Evolutionary conservation across 2,797 vertebrate species (phyloP), one percentile per base, ranked within the genome.

Genomic region (Numenius phaeopus): DNA sequence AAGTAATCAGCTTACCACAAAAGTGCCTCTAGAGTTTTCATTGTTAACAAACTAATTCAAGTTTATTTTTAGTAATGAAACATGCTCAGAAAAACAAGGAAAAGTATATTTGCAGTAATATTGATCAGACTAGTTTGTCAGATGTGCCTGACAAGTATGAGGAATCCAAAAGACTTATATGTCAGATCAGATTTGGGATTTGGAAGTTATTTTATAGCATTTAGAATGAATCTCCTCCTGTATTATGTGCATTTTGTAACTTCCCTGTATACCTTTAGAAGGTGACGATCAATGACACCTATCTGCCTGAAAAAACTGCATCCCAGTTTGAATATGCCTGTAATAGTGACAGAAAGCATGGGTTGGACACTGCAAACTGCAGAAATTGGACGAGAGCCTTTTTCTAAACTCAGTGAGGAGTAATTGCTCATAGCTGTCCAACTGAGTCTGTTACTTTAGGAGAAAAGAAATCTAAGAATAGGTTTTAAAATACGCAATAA

Each of bases 401-500:
- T 92, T 89, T 83, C 55, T 89, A 78, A 77, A 73, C 49, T 55
- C 82, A 83, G 59, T 3, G 6, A 95, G 34, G 40, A 90, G 90
- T 77, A 94, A 91, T 85, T 92, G n/a, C 37, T 85, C 49, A 61
- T 44, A 80, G 46, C 32, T 86, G 40, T 88, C 90, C 83, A 81
- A 65, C 44, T 69, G 76, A 67, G 57, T 46, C 49, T 83, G 42
- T 77, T 93, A 77, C 49, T 78, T 59, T 34, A 67, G 65, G 24
- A 91, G 39, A 86, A 93, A 82, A 84, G n/a, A 93, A 86, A 83
- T 58, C 81, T 70, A 95, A 93, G 46, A 86, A 90, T 54, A 91
- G 39, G 8, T 59, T 77, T 79, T 72, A 85, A 90, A 91, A 87
- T 19, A 64, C 0, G 0, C 44, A 92, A 10, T 52, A 91, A 84